phyloP scores from a whole-genome alignment of 1,140 invertebrate species.

The Drosophila auraria region DNA sequence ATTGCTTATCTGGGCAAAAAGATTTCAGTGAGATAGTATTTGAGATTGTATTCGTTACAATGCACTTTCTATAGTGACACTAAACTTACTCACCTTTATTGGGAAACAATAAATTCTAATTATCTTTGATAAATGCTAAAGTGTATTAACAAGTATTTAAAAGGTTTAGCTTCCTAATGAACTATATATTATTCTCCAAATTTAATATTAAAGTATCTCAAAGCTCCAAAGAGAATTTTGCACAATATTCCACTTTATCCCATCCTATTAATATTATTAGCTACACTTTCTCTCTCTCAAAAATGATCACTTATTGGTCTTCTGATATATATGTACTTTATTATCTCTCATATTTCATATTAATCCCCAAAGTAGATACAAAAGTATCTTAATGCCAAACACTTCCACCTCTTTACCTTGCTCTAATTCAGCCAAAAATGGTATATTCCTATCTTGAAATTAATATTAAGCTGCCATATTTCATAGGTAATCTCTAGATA shows the following conservation, averaged over 20 bases:
- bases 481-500: conserved; percentile 27
- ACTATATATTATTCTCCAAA: too few species aligned
- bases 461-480: conserved; percentile 10
- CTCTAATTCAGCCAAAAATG: conserved; percentile 14
- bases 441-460: conserved; percentile 22
- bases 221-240: too few species aligned
- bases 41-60: neutral
- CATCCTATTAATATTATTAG: neutral
- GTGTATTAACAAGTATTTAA: too few species aligned
- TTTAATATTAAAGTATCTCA: too few species aligned
- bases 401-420: neutral
- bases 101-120: too few species aligned
- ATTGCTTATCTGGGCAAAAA: neutral
- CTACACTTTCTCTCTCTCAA: neutral
- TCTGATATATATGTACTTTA: neutral
- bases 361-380: conserved; percentile 3
- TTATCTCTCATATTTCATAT: neutral
- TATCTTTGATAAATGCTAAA: too few species aligned
- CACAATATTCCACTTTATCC: too few species aligned
- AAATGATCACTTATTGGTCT: neutral
- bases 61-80: neutral
- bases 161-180: too few species aligned
- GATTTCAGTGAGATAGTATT: neutral
- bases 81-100: too few species aligned
- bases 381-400: neutral